Evolutionary conservation across 1,140 invertebrate genomes (phyloP).

Genomic region (Leptinotarsa lineolata): DNA sequence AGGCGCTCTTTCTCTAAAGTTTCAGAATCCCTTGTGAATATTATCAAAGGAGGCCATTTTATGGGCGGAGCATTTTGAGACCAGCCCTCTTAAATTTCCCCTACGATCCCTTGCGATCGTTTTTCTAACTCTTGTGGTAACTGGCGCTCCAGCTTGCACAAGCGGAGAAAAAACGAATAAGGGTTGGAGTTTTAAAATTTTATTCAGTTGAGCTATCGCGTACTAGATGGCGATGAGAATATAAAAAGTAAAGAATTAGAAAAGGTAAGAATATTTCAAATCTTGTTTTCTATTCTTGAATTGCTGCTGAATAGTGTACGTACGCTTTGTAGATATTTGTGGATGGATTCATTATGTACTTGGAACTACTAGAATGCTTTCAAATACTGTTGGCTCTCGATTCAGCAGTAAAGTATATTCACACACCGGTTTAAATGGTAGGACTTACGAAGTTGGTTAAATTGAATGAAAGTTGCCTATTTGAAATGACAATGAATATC

Average conservation of each 20-base stretch:
- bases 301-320: neutral
- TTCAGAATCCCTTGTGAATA: conserved; percentile 48
- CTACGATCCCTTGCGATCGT: conserved; percentile 27
- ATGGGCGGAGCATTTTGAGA: conserved; percentile 45
- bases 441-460: too few relatives aligned
- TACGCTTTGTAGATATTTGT: neutral
- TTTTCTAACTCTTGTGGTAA: conserved; percentile 45
- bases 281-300: neutral
- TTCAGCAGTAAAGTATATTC: too few relatives aligned
- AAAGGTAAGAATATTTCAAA: neutral
- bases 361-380: too few relatives aligned
- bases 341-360: neutral
- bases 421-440: too few relatives aligned
- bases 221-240: conserved; percentile 39
- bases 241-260: conserved; percentile 28
- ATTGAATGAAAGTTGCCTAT: too few relatives aligned
- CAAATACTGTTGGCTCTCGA: too few relatives aligned
- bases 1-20: conserved; percentile 34
- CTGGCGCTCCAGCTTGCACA: conserved; percentile 40
- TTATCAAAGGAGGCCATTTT: conserved; percentile 53
- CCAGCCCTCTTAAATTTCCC: conserved; percentile 27
- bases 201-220: conserved; percentile 39
- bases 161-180: conserved; percentile 49
- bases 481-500: too few relatives aligned
- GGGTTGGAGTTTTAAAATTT: conserved; percentile 34